Percentiles rank a stretch among this genome's conserved stretches.
Evolutionary conservation across 2,113 vertebrate species (phyloP).

Genomic region (Chlamydotis undulata): DNA sequence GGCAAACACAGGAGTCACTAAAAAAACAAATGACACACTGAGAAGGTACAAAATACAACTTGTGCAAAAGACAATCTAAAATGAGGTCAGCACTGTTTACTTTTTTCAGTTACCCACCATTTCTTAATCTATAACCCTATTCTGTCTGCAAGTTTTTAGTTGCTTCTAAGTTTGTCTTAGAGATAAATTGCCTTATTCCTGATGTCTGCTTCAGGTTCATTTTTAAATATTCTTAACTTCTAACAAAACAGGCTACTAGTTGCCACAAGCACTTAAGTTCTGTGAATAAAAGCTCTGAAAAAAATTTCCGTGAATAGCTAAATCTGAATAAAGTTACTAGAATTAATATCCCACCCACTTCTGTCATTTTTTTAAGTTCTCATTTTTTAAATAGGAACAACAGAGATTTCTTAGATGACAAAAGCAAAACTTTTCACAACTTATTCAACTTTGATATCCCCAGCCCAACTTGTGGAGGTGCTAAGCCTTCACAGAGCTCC

Average conservation of each 20-base stretch:
- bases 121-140: not conserved
- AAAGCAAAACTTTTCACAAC: not conserved
- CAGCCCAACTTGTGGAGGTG: not conserved
- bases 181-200: not conserved
- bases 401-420: not conserved
- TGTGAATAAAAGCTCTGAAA: not conserved
- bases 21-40: conserved; percentile 1
- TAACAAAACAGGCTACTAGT: not conserved
- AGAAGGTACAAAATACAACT: not conserved
- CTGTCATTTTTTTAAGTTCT: not conserved
- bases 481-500: not conserved
- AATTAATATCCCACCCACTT: not conserved
- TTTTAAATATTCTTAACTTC: not conserved
- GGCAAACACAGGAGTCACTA: conserved; percentile 95
- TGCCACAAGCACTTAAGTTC: not conserved
- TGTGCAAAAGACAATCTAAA: not conserved
- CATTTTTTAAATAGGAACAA: not conserved
- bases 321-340: not conserved
- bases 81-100: not conserved
- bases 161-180: not conserved
- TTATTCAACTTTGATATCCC: not conserved
- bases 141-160: not conserved
- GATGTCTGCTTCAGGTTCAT: not conserved
- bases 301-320: not conserved
- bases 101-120: not conserved